Base-by-base conservation (phyloP, 2,888 invertebrate genomes). In the Tipula vernalis region DNA sequence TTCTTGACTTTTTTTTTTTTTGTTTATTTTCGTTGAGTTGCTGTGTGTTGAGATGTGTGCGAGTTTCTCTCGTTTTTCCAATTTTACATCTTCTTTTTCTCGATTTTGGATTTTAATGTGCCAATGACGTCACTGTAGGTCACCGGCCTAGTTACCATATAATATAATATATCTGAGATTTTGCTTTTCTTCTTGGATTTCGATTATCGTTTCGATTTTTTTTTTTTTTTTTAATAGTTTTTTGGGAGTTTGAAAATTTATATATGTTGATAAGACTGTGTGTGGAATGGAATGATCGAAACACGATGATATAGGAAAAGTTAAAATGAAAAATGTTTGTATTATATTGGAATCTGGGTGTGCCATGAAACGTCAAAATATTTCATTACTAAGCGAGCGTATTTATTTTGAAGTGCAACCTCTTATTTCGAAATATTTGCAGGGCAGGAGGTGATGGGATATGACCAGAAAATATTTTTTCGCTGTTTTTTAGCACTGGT, bases 111-210 rank as follows among this genome's bases (percentile, higher is more conserved):
- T 36, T 86, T 86, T 13, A 51, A 57, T 86, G 51, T 86, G 51
- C 51, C 85, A 36, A 90, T 91, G 91, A 91, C 91, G 91, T 91
- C 91, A 91, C 90, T 89, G 89, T 89, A 91, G 91, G 91, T 91
- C 91, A 91, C 90, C 90, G 91, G 90, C 91, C 91, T 90, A 91
- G 51, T 87, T 87, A 85, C 86, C 57, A 28, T 28, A 28, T 28
- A 28, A 28, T 28, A 28, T 28, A 28, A 57, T 44, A 86, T 57
- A 36, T 47, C 84, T 71, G 10, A 71, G 41, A 86, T 86, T 39
- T 42, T 28, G 28, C 18, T 28, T 83, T 39, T 86, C 8, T 84
- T 39, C 42, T 42, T 85, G 15, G 10, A 44, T 44, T 85, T 85
- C 18, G 12, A 42, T 42, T 85, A 44, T 85, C 18, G 10, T 85